Conservation (phyloP, 2,113 vertebrate genomes). For the Microtus ochrogaster region DNA sequence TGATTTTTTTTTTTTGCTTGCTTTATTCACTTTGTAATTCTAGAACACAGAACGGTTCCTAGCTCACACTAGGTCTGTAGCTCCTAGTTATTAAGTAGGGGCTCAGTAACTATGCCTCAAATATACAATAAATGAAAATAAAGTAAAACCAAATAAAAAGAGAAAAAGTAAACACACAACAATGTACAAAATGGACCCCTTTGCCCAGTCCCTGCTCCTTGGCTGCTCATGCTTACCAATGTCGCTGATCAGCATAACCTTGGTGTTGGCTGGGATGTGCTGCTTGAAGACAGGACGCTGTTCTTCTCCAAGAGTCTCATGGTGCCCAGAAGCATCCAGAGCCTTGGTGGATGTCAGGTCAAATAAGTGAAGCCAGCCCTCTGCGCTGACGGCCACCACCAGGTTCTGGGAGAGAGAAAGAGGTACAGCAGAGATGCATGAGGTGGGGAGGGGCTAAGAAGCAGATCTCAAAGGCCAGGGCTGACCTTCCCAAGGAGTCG, state of each 20-base stretch:
- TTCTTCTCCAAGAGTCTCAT: constrained; percentile 90
- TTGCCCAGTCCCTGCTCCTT: fast-evolving
- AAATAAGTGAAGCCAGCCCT: constrained; percentile 98
- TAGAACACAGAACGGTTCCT: not conserved
- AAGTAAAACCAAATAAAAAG: not conserved
- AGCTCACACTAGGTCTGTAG: not conserved
- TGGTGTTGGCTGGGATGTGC: constrained; percentile 98
- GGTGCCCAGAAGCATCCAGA: constrained; percentile 90
- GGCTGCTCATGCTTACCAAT: constrained; percentile 89
- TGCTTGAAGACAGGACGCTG: constrained; percentile 95
- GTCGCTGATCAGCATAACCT: constrained; percentile 97
- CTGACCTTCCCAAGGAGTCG: not conserved
- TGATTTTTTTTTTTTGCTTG: not conserved
- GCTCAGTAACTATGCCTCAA: not conserved
- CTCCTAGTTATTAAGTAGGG: not conserved
- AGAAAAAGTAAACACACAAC: not conserved
- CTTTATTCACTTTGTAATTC: not conserved
- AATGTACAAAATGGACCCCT: not conserved
- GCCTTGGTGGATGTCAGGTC: constrained; percentile 90
- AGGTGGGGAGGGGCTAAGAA: not conserved
- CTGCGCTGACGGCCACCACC: constrained; percentile 94
- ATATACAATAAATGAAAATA: not conserved
- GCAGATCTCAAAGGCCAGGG: not conserved
- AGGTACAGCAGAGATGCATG: not conserved
- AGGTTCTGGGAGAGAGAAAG: constrained; percentile 89